phyloP scores from a whole-genome alignment of 2,888 invertebrate genomes.

The Parthenolecanium corni region DNA sequence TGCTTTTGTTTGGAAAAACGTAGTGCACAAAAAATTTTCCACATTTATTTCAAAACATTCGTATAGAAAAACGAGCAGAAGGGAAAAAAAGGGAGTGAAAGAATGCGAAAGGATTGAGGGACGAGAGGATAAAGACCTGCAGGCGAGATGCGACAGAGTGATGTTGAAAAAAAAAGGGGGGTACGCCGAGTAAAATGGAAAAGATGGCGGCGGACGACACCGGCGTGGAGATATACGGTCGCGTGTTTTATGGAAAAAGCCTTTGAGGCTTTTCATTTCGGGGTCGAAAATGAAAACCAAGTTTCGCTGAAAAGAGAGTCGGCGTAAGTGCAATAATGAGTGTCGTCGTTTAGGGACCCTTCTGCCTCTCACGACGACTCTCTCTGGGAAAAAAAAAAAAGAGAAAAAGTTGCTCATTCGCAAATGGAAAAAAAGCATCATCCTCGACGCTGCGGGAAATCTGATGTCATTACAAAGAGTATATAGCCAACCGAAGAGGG shows the following conservation, averaged over 20 bases:
- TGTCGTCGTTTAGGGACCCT: conserved; percentile 21
- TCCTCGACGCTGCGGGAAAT: conserved; percentile 23
- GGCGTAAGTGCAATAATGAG: conserved; percentile 26
- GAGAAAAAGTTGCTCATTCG: conserved; percentile 13
- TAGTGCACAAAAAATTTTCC: no score
- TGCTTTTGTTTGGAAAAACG: no score
- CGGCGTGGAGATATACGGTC: background rate
- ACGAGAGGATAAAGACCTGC: background rate
- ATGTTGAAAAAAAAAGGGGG: background rate
- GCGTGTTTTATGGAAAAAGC: conserved; percentile 24
- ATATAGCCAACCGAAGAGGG: no score
- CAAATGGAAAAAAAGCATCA: conserved; percentile 12
- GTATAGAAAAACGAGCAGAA: background rate
- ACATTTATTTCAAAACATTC: no score
- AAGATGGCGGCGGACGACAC: conserved; percentile 18
- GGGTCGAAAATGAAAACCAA: conserved; percentile 24
- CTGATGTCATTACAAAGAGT: conserved; percentile 27
- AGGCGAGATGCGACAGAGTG: background rate
- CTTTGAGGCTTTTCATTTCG: conserved; percentile 18
- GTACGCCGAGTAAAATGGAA: conserved; percentile 14
- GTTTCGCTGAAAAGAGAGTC: conserved; percentile 19
- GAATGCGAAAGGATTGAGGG: background rate
- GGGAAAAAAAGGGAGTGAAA: background rate
- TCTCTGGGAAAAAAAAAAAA: no score
- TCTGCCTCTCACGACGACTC: conserved; percentile 13